Conservation (phyloP, 1,140 invertebrate genomes). For the Carposina sasakii region DNA sequence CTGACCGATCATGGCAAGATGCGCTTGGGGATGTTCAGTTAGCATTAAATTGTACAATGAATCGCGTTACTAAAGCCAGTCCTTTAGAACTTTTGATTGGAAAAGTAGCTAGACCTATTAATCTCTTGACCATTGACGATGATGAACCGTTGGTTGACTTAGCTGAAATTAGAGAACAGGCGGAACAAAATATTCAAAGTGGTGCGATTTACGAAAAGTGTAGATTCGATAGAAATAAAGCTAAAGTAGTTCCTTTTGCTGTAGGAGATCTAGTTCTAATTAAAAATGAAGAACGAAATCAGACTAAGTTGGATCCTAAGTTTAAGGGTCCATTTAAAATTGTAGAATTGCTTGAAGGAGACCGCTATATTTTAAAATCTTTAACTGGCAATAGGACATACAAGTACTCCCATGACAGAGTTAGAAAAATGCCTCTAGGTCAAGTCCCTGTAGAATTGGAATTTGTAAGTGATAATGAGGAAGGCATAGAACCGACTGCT, state of each 20-base stretch:
- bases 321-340: not conserved
- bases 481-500: too few species aligned
- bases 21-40: conserved; percentile 38
- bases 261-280: not conserved
- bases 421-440: too few species aligned
- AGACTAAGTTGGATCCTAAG: conserved; percentile 1
- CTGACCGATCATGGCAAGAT: conserved; percentile 33
- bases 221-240: not conserved
- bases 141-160: not conserved
- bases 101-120: conserved; percentile 10
- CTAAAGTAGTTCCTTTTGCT: not conserved
- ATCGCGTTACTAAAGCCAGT: conserved; percentile 30
- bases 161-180: not conserved
- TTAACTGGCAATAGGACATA: too few species aligned
- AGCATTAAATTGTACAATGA: conserved; percentile 37
- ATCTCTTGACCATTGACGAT: not conserved
- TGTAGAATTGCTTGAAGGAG: not conserved
- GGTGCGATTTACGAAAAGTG: not conserved
- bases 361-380: not conserved
- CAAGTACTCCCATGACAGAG: too few species aligned
- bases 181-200: not conserved
- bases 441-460: too few species aligned
- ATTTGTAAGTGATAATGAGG: too few species aligned
- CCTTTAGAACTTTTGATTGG: conserved; percentile 39
- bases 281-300: conserved; percentile 2